A percentile compares a stretch with the other conserved stretches of the same genome.
Conservation (phyloP, 2,888 invertebrate species). For the Callyntrura guangdongensis region DNA sequence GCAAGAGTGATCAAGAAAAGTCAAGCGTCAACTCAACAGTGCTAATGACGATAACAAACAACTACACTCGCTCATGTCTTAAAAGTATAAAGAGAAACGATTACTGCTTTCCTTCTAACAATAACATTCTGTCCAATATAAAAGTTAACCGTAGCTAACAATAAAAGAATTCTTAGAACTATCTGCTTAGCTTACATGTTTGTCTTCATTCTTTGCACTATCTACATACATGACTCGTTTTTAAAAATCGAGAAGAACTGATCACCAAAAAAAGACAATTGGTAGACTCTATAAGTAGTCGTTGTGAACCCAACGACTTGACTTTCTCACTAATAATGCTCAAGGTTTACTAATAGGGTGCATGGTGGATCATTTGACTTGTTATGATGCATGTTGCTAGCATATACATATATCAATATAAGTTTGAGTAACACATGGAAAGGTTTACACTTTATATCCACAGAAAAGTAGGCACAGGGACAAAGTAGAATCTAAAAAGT, state of each 20-base stretch:
- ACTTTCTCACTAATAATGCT: neutral
- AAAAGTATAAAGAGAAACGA: neutral
- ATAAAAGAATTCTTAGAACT: too few relatives aligned
- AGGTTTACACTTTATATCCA: too few relatives aligned
- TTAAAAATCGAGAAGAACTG: too few relatives aligned
- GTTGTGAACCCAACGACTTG: too few relatives aligned
- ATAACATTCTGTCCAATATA: too few relatives aligned
- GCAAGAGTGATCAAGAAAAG: neutral
- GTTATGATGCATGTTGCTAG: neutral
- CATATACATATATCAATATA: neutral
- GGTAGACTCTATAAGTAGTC: too few relatives aligned
- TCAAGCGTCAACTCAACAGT: neutral
- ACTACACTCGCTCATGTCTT: neutral
- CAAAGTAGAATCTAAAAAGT: neutral
- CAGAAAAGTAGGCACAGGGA: neutral
- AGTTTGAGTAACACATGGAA: too few relatives aligned
- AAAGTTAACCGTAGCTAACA: neutral
- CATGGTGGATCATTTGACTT: neutral
- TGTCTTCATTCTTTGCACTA: too few relatives aligned
- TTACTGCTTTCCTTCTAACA: neutral
- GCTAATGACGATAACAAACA: slow-evolving; percentile 2
- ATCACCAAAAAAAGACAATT: too few relatives aligned
- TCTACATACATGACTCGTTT: too few relatives aligned
- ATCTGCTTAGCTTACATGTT: too few relatives aligned
- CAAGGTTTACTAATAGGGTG: too few relatives aligned